A percentile compares a stretch with the other conserved stretches of the same genome.
phyloP scores from a whole-genome alignment of 2,888 invertebrate species.

The Phaonia tiefii region DNA sequence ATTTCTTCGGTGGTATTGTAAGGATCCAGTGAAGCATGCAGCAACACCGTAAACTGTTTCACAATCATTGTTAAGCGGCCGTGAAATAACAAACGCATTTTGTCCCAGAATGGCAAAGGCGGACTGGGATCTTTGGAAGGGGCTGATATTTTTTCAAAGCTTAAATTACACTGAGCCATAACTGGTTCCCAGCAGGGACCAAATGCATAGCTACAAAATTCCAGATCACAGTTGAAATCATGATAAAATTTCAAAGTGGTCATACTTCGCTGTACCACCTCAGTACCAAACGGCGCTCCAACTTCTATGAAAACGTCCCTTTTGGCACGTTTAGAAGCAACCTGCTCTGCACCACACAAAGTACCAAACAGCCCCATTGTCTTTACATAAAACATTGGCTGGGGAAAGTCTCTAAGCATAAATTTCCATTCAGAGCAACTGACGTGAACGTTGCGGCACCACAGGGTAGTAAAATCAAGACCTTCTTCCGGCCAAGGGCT shows the following conservation, averaged over 20 bases:
- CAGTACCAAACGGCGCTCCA: conserved; percentile 91
- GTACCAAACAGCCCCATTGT: conserved; percentile 94
- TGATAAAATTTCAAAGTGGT: conserved; percentile 98
- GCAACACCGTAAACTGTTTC: conserved; percentile 91
- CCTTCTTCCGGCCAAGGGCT: conserved; percentile 96
- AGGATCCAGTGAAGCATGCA: conserved; percentile 98
- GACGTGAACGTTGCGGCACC: conserved; percentile 93
- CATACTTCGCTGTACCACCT: conserved; percentile 94
- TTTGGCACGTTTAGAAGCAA: conserved; percentile 84
- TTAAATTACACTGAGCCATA: conserved; percentile 82
- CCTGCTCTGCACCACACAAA: conserved; percentile 93
- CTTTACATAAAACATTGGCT: conserved; percentile 92
- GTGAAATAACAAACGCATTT: conserved; percentile 94
- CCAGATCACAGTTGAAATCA: conserved; percentile 96
- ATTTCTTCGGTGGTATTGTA: conserved; percentile 99
- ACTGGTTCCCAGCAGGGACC: conserved; percentile 99
- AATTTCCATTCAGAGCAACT: conserved; percentile 93
- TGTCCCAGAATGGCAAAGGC: conserved; percentile 98
- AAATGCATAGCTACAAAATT: conserved; percentile 94
- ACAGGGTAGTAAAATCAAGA: conserved; percentile 93
- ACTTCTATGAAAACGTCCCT: conserved; percentile 83
- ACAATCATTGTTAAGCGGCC: conserved; percentile 95
- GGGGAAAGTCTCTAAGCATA: conserved; percentile 96
- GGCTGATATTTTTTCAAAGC: conserved; percentile 92
- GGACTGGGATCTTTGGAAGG: conserved; percentile 96